Percentiles rank a stretch among this genome's conserved stretches.
phyloP scores from a whole-genome alignment of 2,113 vertebrate species.

The Cyprinus carpio region DNA sequence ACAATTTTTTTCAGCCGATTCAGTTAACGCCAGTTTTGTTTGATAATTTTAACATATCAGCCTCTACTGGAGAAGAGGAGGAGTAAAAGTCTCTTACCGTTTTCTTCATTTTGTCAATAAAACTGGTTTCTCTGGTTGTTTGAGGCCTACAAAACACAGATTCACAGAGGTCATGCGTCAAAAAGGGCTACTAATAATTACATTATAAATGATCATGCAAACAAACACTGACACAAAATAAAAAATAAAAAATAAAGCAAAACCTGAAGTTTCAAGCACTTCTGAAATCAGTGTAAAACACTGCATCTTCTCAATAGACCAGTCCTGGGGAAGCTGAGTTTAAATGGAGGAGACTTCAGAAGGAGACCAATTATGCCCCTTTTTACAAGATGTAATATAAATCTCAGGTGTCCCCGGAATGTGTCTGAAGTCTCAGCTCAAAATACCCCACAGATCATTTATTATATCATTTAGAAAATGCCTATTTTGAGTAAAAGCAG shows the following conservation, averaged over 20 bases:
- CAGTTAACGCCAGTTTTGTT: neutral
- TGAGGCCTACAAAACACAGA: slow-evolving; percentile 72
- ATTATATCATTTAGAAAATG: too few species aligned
- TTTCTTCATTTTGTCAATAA: slow-evolving; percentile 99
- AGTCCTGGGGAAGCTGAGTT: neutral
- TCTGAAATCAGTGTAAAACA: neutral
- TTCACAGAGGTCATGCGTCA: neutral
- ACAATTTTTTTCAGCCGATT: neutral
- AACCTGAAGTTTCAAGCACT: neutral
- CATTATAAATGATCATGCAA: neutral
- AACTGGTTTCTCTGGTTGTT: slow-evolving; percentile 85
- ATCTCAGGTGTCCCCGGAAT: too few species aligned
- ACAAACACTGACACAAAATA: neutral
- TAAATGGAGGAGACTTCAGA: neutral
- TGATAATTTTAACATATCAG: neutral
- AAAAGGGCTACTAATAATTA: neutral
- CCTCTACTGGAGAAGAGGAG: neutral
- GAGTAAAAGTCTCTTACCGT: slow-evolving; percentile 83
- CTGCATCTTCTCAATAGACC: too few species aligned
- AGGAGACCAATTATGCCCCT: too few species aligned
- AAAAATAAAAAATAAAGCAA: neutral
- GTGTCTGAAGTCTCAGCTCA: too few species aligned
- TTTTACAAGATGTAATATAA: too few species aligned
- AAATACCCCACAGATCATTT: too few species aligned
- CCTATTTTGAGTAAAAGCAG: too few species aligned